phyloP scores from a whole-genome alignment of 2,797 vertebrate species.

The Lates japonicus region DNA sequence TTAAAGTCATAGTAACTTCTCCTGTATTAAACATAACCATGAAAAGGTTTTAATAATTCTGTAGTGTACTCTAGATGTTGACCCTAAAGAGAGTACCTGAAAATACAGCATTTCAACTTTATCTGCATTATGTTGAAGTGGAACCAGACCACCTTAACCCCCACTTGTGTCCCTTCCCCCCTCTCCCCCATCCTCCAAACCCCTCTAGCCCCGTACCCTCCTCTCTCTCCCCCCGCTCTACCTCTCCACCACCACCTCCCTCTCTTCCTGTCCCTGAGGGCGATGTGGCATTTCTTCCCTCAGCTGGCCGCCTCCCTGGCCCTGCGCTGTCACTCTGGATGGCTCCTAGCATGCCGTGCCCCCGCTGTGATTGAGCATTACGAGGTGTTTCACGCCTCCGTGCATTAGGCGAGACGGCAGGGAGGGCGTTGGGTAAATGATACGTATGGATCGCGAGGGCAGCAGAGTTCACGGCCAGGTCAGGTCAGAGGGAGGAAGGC shows the following conservation, averaged over 20 bases:
- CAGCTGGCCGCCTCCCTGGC: slow-evolving; percentile 54
- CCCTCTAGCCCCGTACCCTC: slow-evolving; percentile 9
- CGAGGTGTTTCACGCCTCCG: slow-evolving; percentile 90
- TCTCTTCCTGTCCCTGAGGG: slow-evolving; percentile 76
- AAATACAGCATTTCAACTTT: background rate
- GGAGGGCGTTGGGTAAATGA: slow-evolving; percentile 83
- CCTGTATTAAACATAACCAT: too few relatives aligned
- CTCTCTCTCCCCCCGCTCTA: slow-evolving; percentile 35
- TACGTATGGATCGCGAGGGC: slow-evolving; percentile 87
- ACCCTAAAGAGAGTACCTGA: background rate
- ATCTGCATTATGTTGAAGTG: background rate
- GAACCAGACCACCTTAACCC: slow-evolving; percentile 25
- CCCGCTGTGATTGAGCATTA: slow-evolving; percentile 91
- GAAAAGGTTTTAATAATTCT: too few relatives aligned
- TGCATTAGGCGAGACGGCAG: slow-evolving; percentile 88
- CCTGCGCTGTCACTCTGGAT: slow-evolving; percentile 80
- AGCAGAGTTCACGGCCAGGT: slow-evolving; percentile 88
- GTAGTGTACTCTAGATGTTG: too few relatives aligned
- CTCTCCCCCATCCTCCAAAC: background rate
- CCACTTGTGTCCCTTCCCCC: slow-evolving; percentile 34
- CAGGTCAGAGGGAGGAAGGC: slow-evolving; percentile 75
- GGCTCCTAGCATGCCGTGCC: slow-evolving; percentile 73
- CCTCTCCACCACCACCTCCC: slow-evolving; percentile 58
- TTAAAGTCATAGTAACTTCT: too few relatives aligned
- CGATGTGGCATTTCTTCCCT: slow-evolving; percentile 75